phyloP scores from a whole-genome alignment of 2,888 invertebrate species.

The Bedellia somnulentella region DNA sequence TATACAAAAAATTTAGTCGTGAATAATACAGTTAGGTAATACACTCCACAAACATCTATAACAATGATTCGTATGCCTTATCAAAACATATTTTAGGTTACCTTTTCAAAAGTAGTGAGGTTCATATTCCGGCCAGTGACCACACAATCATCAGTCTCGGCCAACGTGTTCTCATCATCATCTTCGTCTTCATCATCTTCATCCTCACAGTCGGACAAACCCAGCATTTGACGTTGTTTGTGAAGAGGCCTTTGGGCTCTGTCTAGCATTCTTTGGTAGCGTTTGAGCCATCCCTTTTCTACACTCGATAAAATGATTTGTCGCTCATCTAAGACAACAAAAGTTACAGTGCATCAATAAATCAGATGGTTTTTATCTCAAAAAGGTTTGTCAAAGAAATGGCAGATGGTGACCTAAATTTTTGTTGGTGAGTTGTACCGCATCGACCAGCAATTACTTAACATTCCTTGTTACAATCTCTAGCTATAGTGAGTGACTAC shows the following conservation, averaged over 20 bases:
- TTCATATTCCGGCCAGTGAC: conserved; percentile 33
- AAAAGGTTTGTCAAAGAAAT: no score
- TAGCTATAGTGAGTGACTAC: no score
- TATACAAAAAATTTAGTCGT: no score
- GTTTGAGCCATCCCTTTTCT: conserved; percentile 72
- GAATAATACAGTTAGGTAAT: no score
- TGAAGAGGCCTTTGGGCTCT: conserved; percentile 31
- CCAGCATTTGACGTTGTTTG: conserved; percentile 19
- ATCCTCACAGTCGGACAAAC: conserved; percentile 23
- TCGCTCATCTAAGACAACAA: conserved; percentile 63
- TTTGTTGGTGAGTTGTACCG: no score
- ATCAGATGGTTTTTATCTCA: no score
- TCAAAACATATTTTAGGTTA: conserved; percentile 9
- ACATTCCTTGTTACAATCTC: no score
- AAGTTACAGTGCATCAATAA: no score
- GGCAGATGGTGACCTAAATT: no score
- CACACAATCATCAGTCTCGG: conserved; percentile 75
- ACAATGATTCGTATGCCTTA: background rate
- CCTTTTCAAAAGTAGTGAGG: conserved; percentile 23
- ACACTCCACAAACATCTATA: background rate
- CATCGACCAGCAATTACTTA: no score
- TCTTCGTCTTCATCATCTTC: conserved; percentile 35
- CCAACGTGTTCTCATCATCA: conserved; percentile 27
- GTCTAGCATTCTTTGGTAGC: conserved; percentile 42
- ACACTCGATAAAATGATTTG: conserved; percentile 72